Evolutionary conservation across 1,140 invertebrate species (phyloP).

Genomic region (Chrysomallon squamiferum): DNA sequence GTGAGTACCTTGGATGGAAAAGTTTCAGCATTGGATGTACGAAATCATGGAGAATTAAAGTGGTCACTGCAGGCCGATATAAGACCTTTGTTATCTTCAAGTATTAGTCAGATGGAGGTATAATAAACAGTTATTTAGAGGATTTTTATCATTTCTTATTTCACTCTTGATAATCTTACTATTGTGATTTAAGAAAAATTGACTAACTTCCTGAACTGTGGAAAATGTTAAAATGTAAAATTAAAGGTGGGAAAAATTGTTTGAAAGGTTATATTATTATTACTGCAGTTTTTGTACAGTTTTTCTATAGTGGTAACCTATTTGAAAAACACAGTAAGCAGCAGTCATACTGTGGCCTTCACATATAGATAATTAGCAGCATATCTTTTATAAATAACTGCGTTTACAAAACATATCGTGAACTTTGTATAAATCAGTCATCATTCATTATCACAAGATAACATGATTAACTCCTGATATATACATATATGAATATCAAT

Average conservation of each 20-base stretch:
- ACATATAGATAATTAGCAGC: too few relatives aligned
- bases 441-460: too few relatives aligned
- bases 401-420: too few relatives aligned
- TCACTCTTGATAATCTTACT: background rate
- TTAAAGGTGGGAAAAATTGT: background rate
- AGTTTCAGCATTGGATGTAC: constrained; percentile 77
- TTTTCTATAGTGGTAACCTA: too few relatives aligned
- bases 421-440: too few relatives aligned
- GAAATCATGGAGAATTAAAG: constrained; percentile 71
- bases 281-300: too few relatives aligned
- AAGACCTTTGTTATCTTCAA: constrained; percentile 80
- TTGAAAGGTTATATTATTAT: too few relatives aligned
- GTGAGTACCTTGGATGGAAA: constrained; percentile 89
- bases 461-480: too few relatives aligned
- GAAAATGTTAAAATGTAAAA: background rate
- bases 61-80: constrained; percentile 80
- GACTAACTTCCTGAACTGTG: background rate
- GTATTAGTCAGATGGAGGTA: constrained; percentile 83
- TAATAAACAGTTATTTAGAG: background rate
- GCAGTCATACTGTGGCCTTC: too few relatives aligned
- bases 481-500: too few relatives aligned
- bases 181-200: background rate
- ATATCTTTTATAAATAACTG: too few relatives aligned
- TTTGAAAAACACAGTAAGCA: too few relatives aligned
- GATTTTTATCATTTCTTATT: background rate